Percentiles rank a stretch among this genome's conserved stretches.
phyloP scores from a whole-genome alignment of 30 jellyfish, hydroid and myxozoan species.

The Cassiopea xamachana region DNA sequence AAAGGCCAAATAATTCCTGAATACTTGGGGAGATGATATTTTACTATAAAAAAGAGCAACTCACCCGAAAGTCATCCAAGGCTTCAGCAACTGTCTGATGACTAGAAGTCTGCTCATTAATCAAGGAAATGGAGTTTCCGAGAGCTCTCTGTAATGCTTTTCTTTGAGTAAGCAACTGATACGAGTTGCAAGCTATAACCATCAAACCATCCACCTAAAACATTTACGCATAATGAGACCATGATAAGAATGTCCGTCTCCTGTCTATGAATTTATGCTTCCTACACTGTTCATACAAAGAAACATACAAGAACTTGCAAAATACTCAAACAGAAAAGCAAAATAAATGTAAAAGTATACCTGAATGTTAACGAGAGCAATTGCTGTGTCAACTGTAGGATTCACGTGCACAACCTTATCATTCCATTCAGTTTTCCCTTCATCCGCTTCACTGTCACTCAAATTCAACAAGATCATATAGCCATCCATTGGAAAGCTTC shows the following conservation, averaged over 20 bases:
- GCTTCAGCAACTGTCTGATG: constrained; percentile 92
- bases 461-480: constrained; percentile 66
- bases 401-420: constrained; percentile 66
- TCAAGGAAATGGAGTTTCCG: constrained; percentile 64
- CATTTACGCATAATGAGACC: background rate
- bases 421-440: constrained; percentile 67
- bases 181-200: constrained; percentile 89
- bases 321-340: background rate
- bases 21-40: background rate
- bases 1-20: too few species aligned
- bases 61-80: constrained; percentile 78
- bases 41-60: background rate
- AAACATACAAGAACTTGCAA: background rate
- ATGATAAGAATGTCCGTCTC: background rate
- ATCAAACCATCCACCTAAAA: constrained; percentile 85
- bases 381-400: constrained; percentile 77
- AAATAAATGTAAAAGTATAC: constrained; percentile 4
- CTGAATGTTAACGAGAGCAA: constrained; percentile 80
- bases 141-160: constrained; percentile 60
- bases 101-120: constrained; percentile 94
- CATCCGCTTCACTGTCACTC: constrained; percentile 24
- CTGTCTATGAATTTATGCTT: too few species aligned
- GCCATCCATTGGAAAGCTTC: constrained; percentile 59
- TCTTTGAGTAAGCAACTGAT: constrained; percentile 73
- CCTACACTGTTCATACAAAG: background rate